A percentile compares a stretch with the other conserved stretches of the same genome.
Conservation (phyloP, 2,888 invertebrate species). For the Torymus aiolomorphi region DNA sequence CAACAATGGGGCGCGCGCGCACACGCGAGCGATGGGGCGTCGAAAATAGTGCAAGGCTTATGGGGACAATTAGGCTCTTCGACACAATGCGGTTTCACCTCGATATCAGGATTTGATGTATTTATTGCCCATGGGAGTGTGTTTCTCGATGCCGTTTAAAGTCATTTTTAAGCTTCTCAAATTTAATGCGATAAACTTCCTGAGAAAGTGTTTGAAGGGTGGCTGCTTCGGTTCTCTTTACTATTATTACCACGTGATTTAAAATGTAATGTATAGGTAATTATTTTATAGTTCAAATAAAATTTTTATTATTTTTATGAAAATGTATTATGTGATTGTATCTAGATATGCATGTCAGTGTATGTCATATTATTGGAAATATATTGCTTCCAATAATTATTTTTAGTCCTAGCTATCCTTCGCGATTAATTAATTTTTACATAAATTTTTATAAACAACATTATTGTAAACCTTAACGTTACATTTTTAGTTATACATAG, state of each 20-base stretch:
- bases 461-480: too few relatives aligned
- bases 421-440: too few relatives aligned
- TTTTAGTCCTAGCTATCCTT: too few relatives aligned
- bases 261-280: neutral
- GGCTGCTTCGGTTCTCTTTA: neutral
- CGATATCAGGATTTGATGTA: constrained; percentile 3
- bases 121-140: constrained; percentile 4
- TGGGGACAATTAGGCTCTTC: constrained; percentile 44
- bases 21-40: neutral
- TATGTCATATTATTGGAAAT: too few relatives aligned
- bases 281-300: too few relatives aligned
- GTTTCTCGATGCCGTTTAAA: constrained; percentile 4
- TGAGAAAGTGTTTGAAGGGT: neutral
- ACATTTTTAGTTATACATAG: too few relatives aligned
- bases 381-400: too few relatives aligned
- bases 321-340: too few relatives aligned
- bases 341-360: too few relatives aligned
- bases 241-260: neutral
- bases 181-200: constrained; percentile 2
- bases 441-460: too few relatives aligned
- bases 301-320: too few relatives aligned
- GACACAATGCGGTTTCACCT: constrained; percentile 36
- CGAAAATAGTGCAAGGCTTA: constrained; percentile 37
- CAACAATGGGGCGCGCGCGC: constrained; percentile 37
- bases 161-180: constrained; percentile 9